Conservation (phyloP, 2,113 vertebrate genomes). For the Scomber japonicus region DNA sequence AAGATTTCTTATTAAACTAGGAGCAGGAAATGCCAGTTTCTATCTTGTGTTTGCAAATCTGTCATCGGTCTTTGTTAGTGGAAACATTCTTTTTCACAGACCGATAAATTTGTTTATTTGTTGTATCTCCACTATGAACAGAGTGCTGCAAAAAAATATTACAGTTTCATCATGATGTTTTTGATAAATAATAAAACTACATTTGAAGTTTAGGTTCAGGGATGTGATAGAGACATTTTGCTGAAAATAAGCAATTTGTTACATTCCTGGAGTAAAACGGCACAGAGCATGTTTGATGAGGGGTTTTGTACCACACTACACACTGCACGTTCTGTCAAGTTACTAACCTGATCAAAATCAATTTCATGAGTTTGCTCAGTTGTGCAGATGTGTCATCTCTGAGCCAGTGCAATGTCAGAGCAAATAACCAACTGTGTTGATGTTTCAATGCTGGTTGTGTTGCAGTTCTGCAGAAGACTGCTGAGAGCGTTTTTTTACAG, state of each 20-base stretch:
- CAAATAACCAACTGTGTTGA: constrained; percentile 27
- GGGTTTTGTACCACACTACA: not conserved
- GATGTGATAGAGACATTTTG: not conserved
- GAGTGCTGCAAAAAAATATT: too few species aligned
- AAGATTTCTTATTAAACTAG: too few species aligned
- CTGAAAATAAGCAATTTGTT: constrained; percentile 5
- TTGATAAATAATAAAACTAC: constrained; percentile 8
- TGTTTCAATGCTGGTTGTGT: constrained; percentile 1
- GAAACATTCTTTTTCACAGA: too few species aligned
- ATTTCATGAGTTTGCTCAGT: constrained; percentile 48
- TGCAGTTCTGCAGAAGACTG: not conserved
- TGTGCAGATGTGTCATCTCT: constrained; percentile 54
- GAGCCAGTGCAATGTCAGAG: constrained; percentile 25
- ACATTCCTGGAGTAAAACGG: not conserved
- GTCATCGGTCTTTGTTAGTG: too few species aligned
- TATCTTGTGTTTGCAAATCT: too few species aligned
- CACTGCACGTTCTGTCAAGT: constrained; percentile 29
- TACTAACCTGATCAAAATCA: constrained; percentile 50
- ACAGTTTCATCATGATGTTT: too few species aligned
- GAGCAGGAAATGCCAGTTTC: too few species aligned
- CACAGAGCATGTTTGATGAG: not conserved
- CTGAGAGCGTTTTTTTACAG: not conserved
- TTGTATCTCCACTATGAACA: too few species aligned
- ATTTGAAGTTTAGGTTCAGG: not conserved
- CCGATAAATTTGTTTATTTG: too few species aligned